These are phyloP conservation scores for Anoplophora glabripennis DNA, from an alignment of 1,140 invertebrate species.

Conservation along the genomic window DNA sequence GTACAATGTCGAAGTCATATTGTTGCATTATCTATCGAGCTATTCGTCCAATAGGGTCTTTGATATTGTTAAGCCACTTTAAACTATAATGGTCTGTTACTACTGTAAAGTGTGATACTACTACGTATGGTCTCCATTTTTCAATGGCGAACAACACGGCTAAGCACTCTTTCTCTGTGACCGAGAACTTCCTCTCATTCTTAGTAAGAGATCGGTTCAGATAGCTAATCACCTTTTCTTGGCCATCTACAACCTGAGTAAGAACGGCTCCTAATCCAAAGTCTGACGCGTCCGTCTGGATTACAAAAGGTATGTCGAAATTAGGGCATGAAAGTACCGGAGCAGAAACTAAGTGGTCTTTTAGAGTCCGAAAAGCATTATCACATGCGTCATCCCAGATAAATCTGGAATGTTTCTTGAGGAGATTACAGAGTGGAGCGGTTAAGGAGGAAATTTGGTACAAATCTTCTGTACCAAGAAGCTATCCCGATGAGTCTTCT, in stretches of 20 bases:
- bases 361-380: background rate
- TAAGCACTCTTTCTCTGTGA: slow-evolving; percentile 52
- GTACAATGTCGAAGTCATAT: slow-evolving; percentile 48
- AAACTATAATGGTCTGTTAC: slow-evolving; percentile 52
- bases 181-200: slow-evolving; percentile 50
- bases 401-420: slow-evolving; percentile 22
- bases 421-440: slow-evolving; percentile 32
- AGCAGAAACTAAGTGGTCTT: slow-evolving; percentile 17
- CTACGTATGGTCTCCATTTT: slow-evolving; percentile 49
- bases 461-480: slow-evolving; percentile 15
- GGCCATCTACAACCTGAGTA: slow-evolving; percentile 4
- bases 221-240: slow-evolving; percentile 50
- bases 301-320: slow-evolving; percentile 30
- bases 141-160: slow-evolving; percentile 50
- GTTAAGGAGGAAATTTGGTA: slow-evolving; percentile 8
- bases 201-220: slow-evolving; percentile 19
- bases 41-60: too few relatives aligned
- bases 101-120: slow-evolving; percentile 49
- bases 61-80: too few relatives aligned
- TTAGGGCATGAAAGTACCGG: slow-evolving; percentile 43
- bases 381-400: slow-evolving; percentile 7
- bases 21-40: too few relatives aligned
- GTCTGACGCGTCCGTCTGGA: slow-evolving; percentile 27
- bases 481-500: slow-evolving; percentile 5
- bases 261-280: slow-evolving; percentile 15